Evolutionary conservation across 2,888 invertebrate species (phyloP).

Genomic region (Nemotelus pantherinus): DNA sequence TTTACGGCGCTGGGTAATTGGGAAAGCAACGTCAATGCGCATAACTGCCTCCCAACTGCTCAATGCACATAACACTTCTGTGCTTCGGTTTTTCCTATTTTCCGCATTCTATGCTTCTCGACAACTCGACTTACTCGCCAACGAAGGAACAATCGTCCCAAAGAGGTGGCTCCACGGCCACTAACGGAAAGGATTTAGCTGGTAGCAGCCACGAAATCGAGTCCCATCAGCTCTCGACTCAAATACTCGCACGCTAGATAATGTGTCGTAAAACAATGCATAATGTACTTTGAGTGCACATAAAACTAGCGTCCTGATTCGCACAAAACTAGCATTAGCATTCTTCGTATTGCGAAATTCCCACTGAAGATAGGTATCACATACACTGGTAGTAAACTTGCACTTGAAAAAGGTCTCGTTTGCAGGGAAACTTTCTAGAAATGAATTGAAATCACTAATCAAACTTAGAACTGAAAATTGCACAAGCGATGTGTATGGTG

Average conservation of each 20-base stretch:
- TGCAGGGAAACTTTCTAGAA: too few species aligned
- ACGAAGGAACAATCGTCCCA: background rate
- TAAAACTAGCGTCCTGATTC: slow-evolving; percentile 5
- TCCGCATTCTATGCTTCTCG: slow-evolving; percentile 6
- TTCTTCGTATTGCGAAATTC: background rate
- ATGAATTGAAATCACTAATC: too few species aligned
- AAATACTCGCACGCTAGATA: too few species aligned
- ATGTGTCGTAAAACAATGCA: slow-evolving; percentile 25
- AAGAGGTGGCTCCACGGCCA: slow-evolving; percentile 13
- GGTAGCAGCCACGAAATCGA: background rate
- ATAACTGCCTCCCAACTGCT: slow-evolving; percentile 47
- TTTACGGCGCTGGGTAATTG: slow-evolving; percentile 23
- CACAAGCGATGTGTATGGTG: too few species aligned
- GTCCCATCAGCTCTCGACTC: too few species aligned
- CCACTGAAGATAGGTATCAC: too few species aligned
- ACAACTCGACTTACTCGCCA: background rate
- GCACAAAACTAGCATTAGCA: slow-evolving; percentile 2
- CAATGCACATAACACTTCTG: slow-evolving; percentile 21
- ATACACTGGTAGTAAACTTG: background rate
- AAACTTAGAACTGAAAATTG: too few species aligned
- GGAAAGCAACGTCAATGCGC: slow-evolving; percentile 47
- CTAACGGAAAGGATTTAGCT: slow-evolving; percentile 14
- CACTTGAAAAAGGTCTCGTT: too few species aligned
- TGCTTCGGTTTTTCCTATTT: slow-evolving; percentile 21
- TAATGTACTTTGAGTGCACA: slow-evolving; percentile 12